phyloP scores from a whole-genome alignment of 2,888 invertebrate genomes.

The Xestia rhomboidea region DNA sequence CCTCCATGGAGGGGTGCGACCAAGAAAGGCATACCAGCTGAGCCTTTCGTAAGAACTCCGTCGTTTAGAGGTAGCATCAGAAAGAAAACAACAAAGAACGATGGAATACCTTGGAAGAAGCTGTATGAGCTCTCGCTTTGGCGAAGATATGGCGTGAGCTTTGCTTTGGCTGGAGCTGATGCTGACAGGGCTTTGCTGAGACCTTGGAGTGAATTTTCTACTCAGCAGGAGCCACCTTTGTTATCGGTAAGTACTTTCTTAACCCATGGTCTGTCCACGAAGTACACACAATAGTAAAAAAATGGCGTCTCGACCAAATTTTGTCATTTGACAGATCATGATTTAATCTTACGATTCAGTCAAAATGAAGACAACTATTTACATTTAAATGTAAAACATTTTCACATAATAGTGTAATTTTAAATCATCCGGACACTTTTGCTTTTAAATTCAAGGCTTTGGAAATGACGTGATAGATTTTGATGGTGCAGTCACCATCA shows the following conservation, averaged over 20 bases:
- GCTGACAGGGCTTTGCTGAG: conserved; percentile 84
- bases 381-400: not conserved
- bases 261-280: too few species aligned
- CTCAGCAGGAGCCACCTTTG: conserved; percentile 78
- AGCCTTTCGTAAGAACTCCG: conserved; percentile 83
- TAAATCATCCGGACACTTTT: not conserved
- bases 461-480: not conserved
- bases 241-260: conserved; percentile 81
- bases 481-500: not conserved
- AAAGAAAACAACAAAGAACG: conserved; percentile 82
- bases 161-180: conserved; percentile 84
- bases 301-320: too few species aligned
- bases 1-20: conserved; percentile 88
- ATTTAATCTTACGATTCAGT: not conserved
- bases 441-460: not conserved
- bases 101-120: conserved; percentile 89
- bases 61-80: conserved; percentile 86
- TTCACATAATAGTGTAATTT: not conserved
- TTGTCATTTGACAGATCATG: too few species aligned
- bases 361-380: too few species aligned
- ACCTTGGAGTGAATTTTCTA: conserved; percentile 84
- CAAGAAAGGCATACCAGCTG: conserved; percentile 79
- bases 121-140: conserved; percentile 90
- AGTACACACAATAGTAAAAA: too few species aligned
- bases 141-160: conserved; percentile 89